Evolutionary conservation across 2,888 invertebrate genomes (phyloP).

Genomic region (Mesodorylaimus sp.): DNA sequence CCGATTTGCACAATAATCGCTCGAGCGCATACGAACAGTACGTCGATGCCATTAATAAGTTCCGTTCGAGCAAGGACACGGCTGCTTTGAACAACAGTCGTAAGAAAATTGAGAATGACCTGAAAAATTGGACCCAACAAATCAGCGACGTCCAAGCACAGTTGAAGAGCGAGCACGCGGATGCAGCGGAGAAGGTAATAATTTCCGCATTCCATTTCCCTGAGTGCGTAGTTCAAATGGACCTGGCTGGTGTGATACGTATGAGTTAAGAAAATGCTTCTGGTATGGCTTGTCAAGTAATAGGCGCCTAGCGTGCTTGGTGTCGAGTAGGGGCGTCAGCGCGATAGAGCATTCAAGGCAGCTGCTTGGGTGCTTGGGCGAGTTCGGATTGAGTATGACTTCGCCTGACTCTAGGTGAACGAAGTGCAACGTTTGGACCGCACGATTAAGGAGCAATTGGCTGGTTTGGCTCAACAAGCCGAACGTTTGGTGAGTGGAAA

Average conservation of each 20-base stretch:
- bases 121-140: slow-evolving; percentile 41
- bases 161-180: slow-evolving; percentile 43
- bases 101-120: slow-evolving; percentile 43
- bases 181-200: slow-evolving; percentile 42
- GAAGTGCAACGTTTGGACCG: slow-evolving; percentile 45
- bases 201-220: no score
- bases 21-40: slow-evolving; percentile 43
- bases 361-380: no score
- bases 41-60: slow-evolving; percentile 43
- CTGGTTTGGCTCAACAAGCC: slow-evolving; percentile 39
- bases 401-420: slow-evolving; percentile 28
- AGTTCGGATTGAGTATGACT: no score
- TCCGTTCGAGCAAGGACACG: slow-evolving; percentile 40
- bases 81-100: slow-evolving; percentile 29
- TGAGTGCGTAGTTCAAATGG: no score
- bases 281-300: no score
- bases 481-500: slow-evolving; percentile 46
- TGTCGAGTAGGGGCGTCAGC: no score
- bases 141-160: slow-evolving; percentile 40
- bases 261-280: no score
- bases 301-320: no score
- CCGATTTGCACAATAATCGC: slow-evolving; percentile 43
- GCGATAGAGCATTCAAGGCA: no score
- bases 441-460: slow-evolving; percentile 26
- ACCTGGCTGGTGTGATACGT: no score